Conservation (phyloP, 2,113 vertebrate species). For the human region DNA sequence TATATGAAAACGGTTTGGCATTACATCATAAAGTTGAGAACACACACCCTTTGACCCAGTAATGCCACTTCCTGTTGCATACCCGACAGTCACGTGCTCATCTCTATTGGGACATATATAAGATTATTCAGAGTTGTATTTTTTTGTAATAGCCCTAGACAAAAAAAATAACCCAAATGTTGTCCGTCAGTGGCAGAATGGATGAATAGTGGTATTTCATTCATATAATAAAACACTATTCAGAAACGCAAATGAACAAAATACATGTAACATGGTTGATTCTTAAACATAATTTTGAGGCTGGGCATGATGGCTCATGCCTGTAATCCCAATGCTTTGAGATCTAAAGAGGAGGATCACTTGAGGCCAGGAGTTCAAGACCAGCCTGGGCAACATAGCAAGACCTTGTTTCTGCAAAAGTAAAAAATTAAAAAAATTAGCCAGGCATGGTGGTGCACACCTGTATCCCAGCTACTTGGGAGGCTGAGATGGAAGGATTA, state of each 20-base stretch:
- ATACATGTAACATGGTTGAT: fast-evolving
- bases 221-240: fast-evolving
- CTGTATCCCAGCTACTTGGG: too few relatives aligned
- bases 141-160: not conserved
- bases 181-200: not conserved
- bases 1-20: not conserved
- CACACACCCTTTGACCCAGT: fast-evolving
- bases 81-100: fast-evolving
- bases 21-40: fast-evolving
- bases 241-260: not conserved
- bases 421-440: too few relatives aligned
- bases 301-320: too few relatives aligned
- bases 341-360: too few relatives aligned
- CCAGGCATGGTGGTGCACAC: too few relatives aligned
- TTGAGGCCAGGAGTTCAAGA: too few relatives aligned
- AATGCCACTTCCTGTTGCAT: fast-evolving
- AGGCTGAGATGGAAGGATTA: too few relatives aligned
- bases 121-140: fast-evolving
- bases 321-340: too few relatives aligned
- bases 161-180: fast-evolving
- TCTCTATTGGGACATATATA: fast-evolving
- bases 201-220: fast-evolving
- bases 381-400: too few relatives aligned
- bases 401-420: too few relatives aligned
- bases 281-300: not conserved